These are phyloP conservation scores for Lepilemur septentrionalis DNA, from an alignment of 2,797 vertebrate genomes.

Conservation along the genomic window DNA sequence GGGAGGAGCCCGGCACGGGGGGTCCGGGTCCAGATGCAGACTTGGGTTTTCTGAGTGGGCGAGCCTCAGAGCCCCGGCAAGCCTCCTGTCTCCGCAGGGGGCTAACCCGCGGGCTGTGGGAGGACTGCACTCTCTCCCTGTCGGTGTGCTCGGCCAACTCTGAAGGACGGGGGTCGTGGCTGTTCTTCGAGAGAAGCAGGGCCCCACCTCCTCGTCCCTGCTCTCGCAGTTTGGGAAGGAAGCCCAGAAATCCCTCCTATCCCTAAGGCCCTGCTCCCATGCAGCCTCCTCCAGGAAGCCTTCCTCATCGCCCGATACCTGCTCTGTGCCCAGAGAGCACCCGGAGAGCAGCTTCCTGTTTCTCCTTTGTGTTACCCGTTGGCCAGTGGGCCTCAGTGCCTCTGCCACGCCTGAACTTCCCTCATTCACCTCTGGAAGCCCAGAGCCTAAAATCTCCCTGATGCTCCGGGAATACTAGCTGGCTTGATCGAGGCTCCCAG, in stretches of 20 bases:
- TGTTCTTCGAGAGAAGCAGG: background rate
- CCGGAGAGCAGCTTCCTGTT: no score
- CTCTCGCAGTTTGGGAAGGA: background rate
- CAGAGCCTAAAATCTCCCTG: background rate
- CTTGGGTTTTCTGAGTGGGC: background rate
- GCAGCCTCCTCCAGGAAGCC: background rate
- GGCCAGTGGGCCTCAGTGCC: background rate
- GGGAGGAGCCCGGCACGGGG: fast-evolving
- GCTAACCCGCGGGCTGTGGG: fast-evolving
- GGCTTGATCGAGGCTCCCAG: background rate
- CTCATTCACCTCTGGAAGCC: background rate
- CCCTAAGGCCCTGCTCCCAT: background rate
- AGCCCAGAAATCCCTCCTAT: background rate
- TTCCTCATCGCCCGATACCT: background rate
- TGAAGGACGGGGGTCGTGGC: no score
- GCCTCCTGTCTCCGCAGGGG: background rate
- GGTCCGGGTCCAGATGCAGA: no score
- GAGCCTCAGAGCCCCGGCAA: background rate
- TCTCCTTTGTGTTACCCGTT: background rate
- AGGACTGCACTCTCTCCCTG: background rate
- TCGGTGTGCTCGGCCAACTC: fast-evolving
- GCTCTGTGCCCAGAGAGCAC: no score
- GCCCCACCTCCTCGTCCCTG: fast-evolving
- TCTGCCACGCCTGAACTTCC: background rate
- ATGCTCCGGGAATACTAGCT: background rate